Percentiles rank a stretch among this genome's conserved stretches.
Conservation (phyloP, 1,140 invertebrate genomes). For the Musca domestica region DNA sequence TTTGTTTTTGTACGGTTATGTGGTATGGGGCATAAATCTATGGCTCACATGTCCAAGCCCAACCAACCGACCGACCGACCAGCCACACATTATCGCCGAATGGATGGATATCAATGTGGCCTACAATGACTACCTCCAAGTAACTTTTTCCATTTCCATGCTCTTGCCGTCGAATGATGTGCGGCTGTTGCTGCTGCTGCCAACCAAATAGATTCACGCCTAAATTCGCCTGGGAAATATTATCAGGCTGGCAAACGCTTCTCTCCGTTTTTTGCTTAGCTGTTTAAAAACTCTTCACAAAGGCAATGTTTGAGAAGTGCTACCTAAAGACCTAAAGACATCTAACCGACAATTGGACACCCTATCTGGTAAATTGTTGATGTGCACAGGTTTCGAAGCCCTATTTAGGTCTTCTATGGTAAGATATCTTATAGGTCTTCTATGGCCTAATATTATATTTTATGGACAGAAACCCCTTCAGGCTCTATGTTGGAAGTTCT, state of each 20-base stretch:
- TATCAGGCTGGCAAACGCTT: slow-evolving; percentile 10
- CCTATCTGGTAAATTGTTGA: too few species aligned
- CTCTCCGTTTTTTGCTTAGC: neutral
- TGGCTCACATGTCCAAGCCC: slow-evolving; percentile 6
- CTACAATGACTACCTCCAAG: neutral
- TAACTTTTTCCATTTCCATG: slow-evolving; percentile 2
- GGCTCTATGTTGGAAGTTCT: too few species aligned
- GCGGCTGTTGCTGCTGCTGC: neutral
- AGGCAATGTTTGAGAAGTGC: too few species aligned
- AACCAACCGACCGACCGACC: too few species aligned
- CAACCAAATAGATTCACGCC: slow-evolving; percentile 21
- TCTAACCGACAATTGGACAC: too few species aligned
- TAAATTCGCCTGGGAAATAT: slow-evolving; percentile 22
- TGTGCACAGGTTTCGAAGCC: too few species aligned
- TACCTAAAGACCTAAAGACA: too few species aligned
- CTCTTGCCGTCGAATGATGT: neutral
- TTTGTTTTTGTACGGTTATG: neutral
- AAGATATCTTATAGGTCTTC: too few species aligned
- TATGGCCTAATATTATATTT: too few species aligned
- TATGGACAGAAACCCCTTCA: too few species aligned
- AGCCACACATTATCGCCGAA: too few species aligned
- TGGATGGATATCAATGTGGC: neutral
- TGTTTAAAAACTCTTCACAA: neutral
- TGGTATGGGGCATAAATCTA: slow-evolving; percentile 10
- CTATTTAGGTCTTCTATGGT: too few species aligned